Evolutionary conservation across 35 echinoderm and acorn worm genomes (phyloP), one percentile per base, ranked within the genome.

Genomic region (Chiridota heheva): DNA sequence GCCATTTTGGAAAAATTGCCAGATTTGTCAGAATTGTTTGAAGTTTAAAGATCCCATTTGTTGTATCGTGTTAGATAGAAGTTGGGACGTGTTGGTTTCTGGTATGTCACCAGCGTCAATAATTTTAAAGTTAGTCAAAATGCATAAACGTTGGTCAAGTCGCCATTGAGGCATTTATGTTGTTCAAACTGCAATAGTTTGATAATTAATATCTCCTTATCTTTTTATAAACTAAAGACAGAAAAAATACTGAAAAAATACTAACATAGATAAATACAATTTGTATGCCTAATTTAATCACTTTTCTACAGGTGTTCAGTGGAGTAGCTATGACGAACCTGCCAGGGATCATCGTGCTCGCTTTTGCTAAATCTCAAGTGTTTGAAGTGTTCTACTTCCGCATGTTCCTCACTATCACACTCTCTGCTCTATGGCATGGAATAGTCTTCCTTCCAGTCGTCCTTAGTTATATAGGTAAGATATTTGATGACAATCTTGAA

Each of bases 351-450:
- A 88, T 98, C 13, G 88, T 91, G 10, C 43, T 97, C 44, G 95
- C 89, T 33, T 98, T 98, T 40, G 95, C 95, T 31, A 91, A 87
- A 76, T 98, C 95, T 18, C 95, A 92, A 67, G 78, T 98, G 1
- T 98, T 98, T 76, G 85, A 92, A 25, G 83, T 98, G 40, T 98
- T 92, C 81, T 98, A 98, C 51, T 98, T 98, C 95, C 84, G 95
- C 10, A 98, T 98, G 95, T 98, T 98, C 60, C 68, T 98, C 7
- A 84, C 74, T 15, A 98, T 98, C 63, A 98, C 95, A 0, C 65
- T 98, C 20, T 60, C 90, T 31, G 95, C 84, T 16, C 83, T 80
- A 20, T 86, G 73, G 36, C 95, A 98, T 49, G 89, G 95, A 24
- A 72, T 98, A 37, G 69, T 98, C 42, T 98, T 98, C 67, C 74